Evolutionary conservation across 2,888 invertebrate genomes (phyloP), one percentile per base, ranked within the genome.

Genomic region (Epinotia nisella): DNA sequence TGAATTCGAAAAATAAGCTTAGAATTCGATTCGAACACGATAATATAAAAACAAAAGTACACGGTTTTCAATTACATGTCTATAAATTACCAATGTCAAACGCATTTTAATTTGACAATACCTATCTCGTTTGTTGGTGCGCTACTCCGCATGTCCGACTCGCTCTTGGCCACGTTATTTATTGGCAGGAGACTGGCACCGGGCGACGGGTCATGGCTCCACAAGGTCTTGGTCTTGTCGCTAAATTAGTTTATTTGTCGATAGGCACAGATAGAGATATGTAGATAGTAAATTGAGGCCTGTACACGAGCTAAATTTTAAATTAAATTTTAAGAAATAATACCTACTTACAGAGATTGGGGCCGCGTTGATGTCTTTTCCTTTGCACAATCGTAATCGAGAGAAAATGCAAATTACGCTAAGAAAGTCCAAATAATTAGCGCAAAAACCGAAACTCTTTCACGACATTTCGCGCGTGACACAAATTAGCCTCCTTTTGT

Each of bases 401-500:
- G 29, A 64, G 17, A 64, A 53, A 62, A 62, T n/a, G 19, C 15
- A 61, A 62, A 41, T 24, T 35, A 55, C 53, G 21, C 39, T 55
- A 66, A 56, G 66, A 66, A 58, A 67, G 55, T 67, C 19, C 9
- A 66, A 11, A 58, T 65, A 65, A 59, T 65, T 53, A 65, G 59
- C 65, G 39, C 49, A 56, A 56, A 72, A 69, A 72, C 61, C 35
- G 56, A 72, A 35, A 53, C 67, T 49, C 61, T 62, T 67, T 68
- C 56, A 39, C 67, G 45, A 41, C 39, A 68, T 68, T 68, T 72
- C 61, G 62, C 61, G 72, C 61, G 72, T 68, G 67, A 68, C 72
- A 68, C 62, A 68, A 72, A 72, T 72, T 72, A 68, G 61, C 67
- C 67, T 72, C 5, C 49, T 72, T 72, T 72, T 72, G 65, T 72